Percentiles rank a stretch among this genome's conserved stretches.
Conservation (phyloP, 2,113 vertebrate genomes). For the Ahaetulla prasina region DNA sequence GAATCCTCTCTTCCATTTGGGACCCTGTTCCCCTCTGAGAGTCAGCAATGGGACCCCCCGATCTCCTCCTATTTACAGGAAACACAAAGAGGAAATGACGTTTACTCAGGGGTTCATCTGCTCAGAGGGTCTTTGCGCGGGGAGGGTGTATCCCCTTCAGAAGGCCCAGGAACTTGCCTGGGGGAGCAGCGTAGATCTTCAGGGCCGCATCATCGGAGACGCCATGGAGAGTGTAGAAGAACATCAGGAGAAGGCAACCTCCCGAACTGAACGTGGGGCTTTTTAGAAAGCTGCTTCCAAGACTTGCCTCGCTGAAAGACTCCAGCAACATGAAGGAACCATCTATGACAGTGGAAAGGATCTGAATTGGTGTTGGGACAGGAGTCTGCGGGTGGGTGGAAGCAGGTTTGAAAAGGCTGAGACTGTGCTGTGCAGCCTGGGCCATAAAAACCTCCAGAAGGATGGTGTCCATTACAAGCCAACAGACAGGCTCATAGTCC, state of each 20-base stretch:
- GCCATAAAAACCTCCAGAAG: not conserved
- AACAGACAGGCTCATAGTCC: not conserved
- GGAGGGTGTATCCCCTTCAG: too few relatives aligned
- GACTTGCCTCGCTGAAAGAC: accelerated
- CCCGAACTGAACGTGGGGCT: constrained; percentile 56
- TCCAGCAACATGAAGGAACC: constrained; percentile 71
- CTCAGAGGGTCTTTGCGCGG: not conserved
- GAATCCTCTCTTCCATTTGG: not conserved
- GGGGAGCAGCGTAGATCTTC: constrained; percentile 53
- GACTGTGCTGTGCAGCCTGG: too few relatives aligned
- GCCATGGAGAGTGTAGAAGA: constrained; percentile 74
- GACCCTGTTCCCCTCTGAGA: constrained; percentile 18
- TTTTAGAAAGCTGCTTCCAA: constrained; percentile 51
- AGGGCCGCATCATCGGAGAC: constrained; percentile 66
- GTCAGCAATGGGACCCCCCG: constrained; percentile 59
- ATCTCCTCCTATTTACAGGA: constrained; percentile 44
- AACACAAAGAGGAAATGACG: not conserved
- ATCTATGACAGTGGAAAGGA: constrained; percentile 42
- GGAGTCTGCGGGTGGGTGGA: not conserved
- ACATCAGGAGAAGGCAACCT: constrained; percentile 70
- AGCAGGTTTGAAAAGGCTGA: not conserved
- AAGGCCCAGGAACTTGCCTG: constrained; percentile 44
- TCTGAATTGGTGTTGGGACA: not conserved
- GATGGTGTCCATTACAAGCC: not conserved
- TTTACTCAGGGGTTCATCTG: not conserved